These are phyloP conservation scores for Leptarthrus brevirostris DNA, from an alignment of 2,888 invertebrate genomes.

Conservation along the genomic window DNA sequence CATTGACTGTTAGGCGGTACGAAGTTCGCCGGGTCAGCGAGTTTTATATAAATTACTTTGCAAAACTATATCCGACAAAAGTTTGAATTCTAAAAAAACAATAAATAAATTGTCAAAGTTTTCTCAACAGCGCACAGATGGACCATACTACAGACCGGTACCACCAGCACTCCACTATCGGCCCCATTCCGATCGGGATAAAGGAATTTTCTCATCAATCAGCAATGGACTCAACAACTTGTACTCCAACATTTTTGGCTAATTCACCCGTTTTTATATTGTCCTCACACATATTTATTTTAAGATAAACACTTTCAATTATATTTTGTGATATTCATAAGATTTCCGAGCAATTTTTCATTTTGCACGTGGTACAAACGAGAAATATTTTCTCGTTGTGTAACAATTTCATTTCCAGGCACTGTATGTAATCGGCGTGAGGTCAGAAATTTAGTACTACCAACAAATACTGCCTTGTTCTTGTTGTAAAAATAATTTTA, in stretches of 20 bases:
- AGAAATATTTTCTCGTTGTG: background rate
- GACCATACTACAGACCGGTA: slow-evolving; percentile 75
- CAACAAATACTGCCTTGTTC: slow-evolving; percentile 27
- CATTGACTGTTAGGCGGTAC: no score
- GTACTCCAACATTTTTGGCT: slow-evolving; percentile 82
- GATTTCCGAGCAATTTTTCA: background rate
- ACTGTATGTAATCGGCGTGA: no score
- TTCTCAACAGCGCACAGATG: slow-evolving; percentile 73
- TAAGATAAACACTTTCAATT: background rate
- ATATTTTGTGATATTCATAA: slow-evolving; percentile 16
- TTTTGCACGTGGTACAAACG: background rate
- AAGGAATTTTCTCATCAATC: slow-evolving; percentile 80
- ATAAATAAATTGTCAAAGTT: slow-evolving; percentile 21
- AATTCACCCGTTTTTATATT: slow-evolving; percentile 56
- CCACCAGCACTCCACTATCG: slow-evolving; percentile 69
- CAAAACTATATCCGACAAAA: background rate
- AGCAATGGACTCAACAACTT: slow-evolving; percentile 82
- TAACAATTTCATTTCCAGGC: background rate
- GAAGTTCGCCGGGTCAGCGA: no score
- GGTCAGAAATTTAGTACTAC: no score
- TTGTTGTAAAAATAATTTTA: slow-evolving; percentile 17
- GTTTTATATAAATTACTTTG: no score
- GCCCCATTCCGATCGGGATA: slow-evolving; percentile 67
- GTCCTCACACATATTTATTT: background rate
- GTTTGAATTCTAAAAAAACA: slow-evolving; percentile 6